Percentiles rank a stretch among this genome's conserved stretches.
Evolutionary conservation across 2,888 invertebrate species (phyloP).

Genomic region (Mythimna loreyi): DNA sequence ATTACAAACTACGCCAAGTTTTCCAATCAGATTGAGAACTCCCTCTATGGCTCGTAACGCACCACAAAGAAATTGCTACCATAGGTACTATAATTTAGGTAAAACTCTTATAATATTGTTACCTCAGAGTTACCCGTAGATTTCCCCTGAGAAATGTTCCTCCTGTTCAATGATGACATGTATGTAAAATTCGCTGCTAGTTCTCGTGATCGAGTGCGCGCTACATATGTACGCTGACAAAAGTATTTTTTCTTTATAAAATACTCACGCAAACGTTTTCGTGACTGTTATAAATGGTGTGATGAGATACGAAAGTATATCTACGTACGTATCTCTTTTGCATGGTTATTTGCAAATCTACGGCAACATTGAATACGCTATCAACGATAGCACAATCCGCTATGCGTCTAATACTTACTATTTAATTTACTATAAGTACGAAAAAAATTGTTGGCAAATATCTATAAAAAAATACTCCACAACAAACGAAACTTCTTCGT

Average conservation of each 20-base stretch:
- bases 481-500: not conserved
- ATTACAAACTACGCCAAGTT: constrained; percentile 51
- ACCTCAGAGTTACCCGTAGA: constrained; percentile 58
- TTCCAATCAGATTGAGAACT: constrained; percentile 52
- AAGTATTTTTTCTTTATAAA: not conserved
- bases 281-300: not conserved
- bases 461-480: not conserved
- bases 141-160: constrained; percentile 64
- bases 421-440: not conserved
- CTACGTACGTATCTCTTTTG: not conserved
- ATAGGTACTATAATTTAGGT: constrained; percentile 60
- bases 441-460: not conserved
- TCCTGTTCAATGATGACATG: constrained; percentile 59
- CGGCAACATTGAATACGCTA: not conserved
- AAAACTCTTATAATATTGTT: constrained; percentile 66
- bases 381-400: not conserved
- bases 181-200: constrained; percentile 47
- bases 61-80: constrained; percentile 43
- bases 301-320: not conserved
- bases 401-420: not conserved
- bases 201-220: constrained; percentile 55
- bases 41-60: constrained; percentile 27
- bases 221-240: constrained; percentile 26
- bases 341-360: not conserved
- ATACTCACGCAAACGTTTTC: not conserved